phyloP scores from a whole-genome alignment of 2,888 invertebrate genomes.

The Ormyrus pomaceus region DNA sequence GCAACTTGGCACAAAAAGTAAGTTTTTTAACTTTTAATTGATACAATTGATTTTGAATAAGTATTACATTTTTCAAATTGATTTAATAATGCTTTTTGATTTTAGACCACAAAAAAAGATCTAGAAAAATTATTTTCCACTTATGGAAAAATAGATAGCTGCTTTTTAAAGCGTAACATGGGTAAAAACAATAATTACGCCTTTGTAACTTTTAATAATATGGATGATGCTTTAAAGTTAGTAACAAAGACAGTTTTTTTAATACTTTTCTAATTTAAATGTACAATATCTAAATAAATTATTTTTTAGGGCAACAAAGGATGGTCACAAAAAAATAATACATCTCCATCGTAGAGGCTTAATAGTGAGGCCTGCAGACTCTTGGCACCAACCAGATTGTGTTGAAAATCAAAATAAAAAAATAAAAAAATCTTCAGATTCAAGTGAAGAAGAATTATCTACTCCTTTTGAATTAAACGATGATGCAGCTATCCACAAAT shows the following conservation, averaged over 20 bases:
- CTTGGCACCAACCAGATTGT: constrained; percentile 80
- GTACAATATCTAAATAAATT: background rate
- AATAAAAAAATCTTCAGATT: constrained; percentile 59
- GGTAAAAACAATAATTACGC: constrained; percentile 77
- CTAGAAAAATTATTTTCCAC: constrained; percentile 78
- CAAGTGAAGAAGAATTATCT: constrained; percentile 54
- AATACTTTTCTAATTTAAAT: constrained; percentile 3
- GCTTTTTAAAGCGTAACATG: constrained; percentile 78
- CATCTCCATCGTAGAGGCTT: constrained; percentile 71
- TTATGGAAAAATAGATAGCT: constrained; percentile 79
- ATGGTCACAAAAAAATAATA: constrained; percentile 64
- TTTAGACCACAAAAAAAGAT: constrained; percentile 78
- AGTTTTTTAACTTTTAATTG: constrained; percentile 56
- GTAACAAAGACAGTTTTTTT: constrained; percentile 52
- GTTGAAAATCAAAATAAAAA: constrained; percentile 69
- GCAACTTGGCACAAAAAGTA: constrained; percentile 79
- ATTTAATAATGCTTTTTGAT: constrained; percentile 62
- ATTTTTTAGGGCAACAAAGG: constrained; percentile 64
- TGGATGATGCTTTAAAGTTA: constrained; percentile 78
- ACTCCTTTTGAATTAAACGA: constrained; percentile 56
- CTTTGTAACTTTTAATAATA: constrained; percentile 78
- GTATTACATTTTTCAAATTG: no score
- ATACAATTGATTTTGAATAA: constrained; percentile 1
- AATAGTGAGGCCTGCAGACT: constrained; percentile 79
- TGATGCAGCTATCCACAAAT: constrained; percentile 72